Conservation (phyloP, 1,140 invertebrate species). For the Frieseomelitta varia region DNA sequence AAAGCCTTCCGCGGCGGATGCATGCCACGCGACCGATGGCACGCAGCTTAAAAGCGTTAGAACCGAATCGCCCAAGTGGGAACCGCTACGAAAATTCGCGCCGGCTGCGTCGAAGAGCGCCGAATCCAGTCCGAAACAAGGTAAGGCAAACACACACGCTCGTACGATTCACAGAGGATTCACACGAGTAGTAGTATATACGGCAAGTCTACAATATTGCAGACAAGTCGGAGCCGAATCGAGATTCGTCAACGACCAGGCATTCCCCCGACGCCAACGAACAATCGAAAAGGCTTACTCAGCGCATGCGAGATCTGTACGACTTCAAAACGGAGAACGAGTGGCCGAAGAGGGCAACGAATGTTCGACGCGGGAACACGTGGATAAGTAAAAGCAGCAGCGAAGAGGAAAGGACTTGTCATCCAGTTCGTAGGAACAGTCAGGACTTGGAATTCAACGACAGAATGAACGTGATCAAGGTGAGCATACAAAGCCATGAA, state of each 20-base stretch:
- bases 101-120: constrained; percentile 27
- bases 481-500: not conserved
- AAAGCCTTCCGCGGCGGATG: constrained; percentile 31
- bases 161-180: not conserved
- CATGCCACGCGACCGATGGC: not conserved
- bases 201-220: constrained; percentile 5
- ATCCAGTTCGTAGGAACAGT: constrained; percentile 60
- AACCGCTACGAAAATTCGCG: constrained; percentile 63
- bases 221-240: constrained; percentile 32
- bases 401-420: constrained; percentile 63
- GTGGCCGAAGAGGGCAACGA: constrained; percentile 65
- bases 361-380: constrained; percentile 35
- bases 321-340: constrained; percentile 75
- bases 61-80: constrained; percentile 56
- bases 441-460: constrained; percentile 72
- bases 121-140: constrained; percentile 24
- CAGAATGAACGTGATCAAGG: constrained; percentile 50
- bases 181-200: no score
- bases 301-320: constrained; percentile 73
- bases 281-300: constrained; percentile 56
- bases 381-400: constrained; percentile 74
- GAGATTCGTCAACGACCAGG: constrained; percentile 9
- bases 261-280: constrained; percentile 45
- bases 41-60: not conserved
- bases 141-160: not conserved